A percentile compares a stretch with the other conserved stretches of the same genome.
These are phyloP conservation scores for Schizotus pectinicornis DNA, from an alignment of 2,888 invertebrate species.

Conservation along the genomic window DNA sequence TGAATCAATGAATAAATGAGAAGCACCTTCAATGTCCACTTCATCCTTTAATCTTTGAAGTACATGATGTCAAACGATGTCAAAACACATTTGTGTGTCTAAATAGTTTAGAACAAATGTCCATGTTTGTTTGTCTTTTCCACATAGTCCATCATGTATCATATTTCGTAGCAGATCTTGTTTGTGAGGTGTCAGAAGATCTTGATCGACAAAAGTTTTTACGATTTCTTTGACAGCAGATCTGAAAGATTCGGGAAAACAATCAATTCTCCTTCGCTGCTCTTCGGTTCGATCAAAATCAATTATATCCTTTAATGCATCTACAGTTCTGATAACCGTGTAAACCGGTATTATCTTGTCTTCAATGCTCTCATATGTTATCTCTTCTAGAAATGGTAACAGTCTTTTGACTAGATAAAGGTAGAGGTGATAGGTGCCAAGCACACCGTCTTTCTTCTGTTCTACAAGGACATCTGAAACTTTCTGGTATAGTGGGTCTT, in stretches of 20 bases:
- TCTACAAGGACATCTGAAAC: background rate
- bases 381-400: no score
- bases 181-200: constrained; percentile 1
- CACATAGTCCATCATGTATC: constrained; percentile 1
- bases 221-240: background rate
- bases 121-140: constrained; percentile 1
- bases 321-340: no score
- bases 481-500: background rate
- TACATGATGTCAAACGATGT: background rate
- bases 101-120: constrained; percentile 1
- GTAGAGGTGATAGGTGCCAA: no score
- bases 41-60: constrained; percentile 1
- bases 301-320: no score
- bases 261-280: background rate
- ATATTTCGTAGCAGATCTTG: constrained; percentile 3
- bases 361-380: no score
- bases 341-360: no score
- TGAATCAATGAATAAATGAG: constrained; percentile 1
- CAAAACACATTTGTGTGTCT: background rate
- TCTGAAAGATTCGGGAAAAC: constrained; percentile 1
- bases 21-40: constrained; percentile 2
- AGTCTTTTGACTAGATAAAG: no score
- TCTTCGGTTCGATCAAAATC: no score
- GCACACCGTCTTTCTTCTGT: background rate
- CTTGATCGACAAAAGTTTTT: constrained; percentile 1